Base-by-base conservation (phyloP, 2,888 invertebrate species). In the Erebia aethiops region DNA sequence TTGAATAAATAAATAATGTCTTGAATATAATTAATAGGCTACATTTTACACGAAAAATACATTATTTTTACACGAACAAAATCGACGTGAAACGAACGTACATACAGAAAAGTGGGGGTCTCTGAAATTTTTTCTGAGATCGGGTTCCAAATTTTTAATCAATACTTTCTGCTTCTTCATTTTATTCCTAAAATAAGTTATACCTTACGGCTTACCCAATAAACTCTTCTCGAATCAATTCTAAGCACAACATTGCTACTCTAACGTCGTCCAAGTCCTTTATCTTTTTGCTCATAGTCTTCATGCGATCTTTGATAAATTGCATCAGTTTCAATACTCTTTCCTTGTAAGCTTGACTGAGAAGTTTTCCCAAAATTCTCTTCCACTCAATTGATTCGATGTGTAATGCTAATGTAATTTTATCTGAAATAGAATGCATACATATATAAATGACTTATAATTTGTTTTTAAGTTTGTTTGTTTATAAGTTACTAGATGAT, bases 371-470 rank as follows among this genome's bases (percentile, higher is more conserved):
- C 68, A 97, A 88, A 18, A 95, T 92, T 72, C 94, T 90, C 84
- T 97, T 97, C 98, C 98, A 98, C 66, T 95, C 95, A 75, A 96
- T 94, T 0, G 97, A 96, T 89, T 98, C 98, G 10, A 96, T 94
- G 60, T 95, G 88, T 51, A 98, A 85, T 0, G 95, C 96, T 43
- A 95, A 83, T 86, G 96, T 96, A 51, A 95, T 93, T 76, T 95
- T 93, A 67, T 95, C 96, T 95, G 77, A 66, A 85, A 81, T 79
- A 63, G 66, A 69, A 61, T 60, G 35, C 11, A 65, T 43, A 14
- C 11, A 41, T 11, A 26, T 26, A 26, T 26, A 3, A 1, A 26
- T 26, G 26, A 26, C 26, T 26, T 4, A 26, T 21, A 21, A 21
- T 21, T 21, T 21, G 21, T 21, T 21, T 21, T 21, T 21, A 21